Conservation (phyloP, 2,113 vertebrate genomes). For the Verasper variegatus region DNA sequence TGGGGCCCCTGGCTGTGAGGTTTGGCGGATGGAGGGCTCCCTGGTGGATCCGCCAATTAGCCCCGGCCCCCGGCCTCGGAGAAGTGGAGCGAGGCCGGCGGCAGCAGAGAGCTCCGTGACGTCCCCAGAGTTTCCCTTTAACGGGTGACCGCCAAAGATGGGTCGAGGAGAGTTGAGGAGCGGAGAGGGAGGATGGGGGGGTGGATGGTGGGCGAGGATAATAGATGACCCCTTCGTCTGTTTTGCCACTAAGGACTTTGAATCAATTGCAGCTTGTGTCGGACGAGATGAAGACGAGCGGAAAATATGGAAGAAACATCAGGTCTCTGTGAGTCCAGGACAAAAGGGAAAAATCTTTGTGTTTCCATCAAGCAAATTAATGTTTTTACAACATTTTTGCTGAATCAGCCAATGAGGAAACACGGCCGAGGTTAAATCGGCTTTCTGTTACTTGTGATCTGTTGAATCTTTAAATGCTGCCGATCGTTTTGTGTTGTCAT, state of each 20-base stretch:
- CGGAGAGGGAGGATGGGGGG: neutral
- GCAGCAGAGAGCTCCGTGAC: slow-evolving; percentile 43
- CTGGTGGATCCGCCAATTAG: slow-evolving; percentile 79
- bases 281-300: neutral
- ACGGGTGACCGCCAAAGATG: slow-evolving; percentile 66
- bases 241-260: slow-evolving; percentile 61
- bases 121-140: slow-evolving; percentile 70
- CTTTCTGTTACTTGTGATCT: no score
- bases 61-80: slow-evolving; percentile 65
- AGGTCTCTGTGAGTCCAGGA: no score
- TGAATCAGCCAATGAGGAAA: no score
- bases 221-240: slow-evolving; percentile 73
- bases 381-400: no score
- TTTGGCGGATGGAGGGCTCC: slow-evolving; percentile 69
- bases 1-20: slow-evolving; percentile 43
- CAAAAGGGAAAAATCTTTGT: no score
- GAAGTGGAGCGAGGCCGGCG: slow-evolving; percentile 63
- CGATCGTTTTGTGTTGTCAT: no score
- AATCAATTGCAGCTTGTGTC: slow-evolving; percentile 56
- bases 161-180: slow-evolving; percentile 60
- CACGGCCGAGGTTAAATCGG: no score
- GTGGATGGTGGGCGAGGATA: slow-evolving; percentile 36
- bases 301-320: no score
- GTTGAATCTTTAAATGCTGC: no score
- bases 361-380: no score